These are phyloP conservation scores for Megaleporinus macrocephalus DNA, from an alignment of 2,113 vertebrate genomes.

Conservation along the genomic window DNA sequence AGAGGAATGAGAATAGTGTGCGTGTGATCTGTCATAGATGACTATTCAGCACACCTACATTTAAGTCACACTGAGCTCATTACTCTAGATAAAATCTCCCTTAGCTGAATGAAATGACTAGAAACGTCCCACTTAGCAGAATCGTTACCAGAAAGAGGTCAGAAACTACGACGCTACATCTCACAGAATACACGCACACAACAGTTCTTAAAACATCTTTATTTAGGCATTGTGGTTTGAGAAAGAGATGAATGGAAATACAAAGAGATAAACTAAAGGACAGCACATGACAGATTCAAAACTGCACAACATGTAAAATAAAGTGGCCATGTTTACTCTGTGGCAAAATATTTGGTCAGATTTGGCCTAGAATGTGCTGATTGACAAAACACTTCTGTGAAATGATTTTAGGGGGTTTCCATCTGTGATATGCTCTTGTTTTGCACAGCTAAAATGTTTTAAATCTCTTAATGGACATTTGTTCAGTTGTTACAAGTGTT, in stretches of 20 bases:
- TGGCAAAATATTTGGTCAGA: background rate
- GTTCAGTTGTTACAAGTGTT: background rate
- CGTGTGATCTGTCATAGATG: background rate
- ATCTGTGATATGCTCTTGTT: background rate
- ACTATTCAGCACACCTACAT: conserved; percentile 9
- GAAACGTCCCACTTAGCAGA: conserved; percentile 18
- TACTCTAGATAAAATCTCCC: conserved; percentile 39
- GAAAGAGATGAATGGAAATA: conserved; percentile 1
- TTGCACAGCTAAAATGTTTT: conserved; percentile 11
- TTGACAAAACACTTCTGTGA: background rate
- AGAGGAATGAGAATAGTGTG: background rate
- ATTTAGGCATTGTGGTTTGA: conserved; percentile 17
- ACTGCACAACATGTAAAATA: conserved; percentile 8
- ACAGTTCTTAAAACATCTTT: background rate
- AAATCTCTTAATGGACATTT: background rate
- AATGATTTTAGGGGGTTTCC: background rate
- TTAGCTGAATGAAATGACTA: conserved; percentile 29
- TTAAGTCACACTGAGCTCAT: conserved; percentile 18
- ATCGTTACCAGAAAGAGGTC: conserved; percentile 18
- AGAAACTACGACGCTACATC: background rate
- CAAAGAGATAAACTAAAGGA: background rate
- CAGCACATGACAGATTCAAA: conserved; percentile 4
- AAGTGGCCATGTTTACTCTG: background rate
- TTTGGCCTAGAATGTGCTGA: background rate
- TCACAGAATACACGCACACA: background rate